These are phyloP conservation scores for Aramus guarauna DNA, from an alignment of 2,113 vertebrate genomes.

Conservation along the genomic window DNA sequence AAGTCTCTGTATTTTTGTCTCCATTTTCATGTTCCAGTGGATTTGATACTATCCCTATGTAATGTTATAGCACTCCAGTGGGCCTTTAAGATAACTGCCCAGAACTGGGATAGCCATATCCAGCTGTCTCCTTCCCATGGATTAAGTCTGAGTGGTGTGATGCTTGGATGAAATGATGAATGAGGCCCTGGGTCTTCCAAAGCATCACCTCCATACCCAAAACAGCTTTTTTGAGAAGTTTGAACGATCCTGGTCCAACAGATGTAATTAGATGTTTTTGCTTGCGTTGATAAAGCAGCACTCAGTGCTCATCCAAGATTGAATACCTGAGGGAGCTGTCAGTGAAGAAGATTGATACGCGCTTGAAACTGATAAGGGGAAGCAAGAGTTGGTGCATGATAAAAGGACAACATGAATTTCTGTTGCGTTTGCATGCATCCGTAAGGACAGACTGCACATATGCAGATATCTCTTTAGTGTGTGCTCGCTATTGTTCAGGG, in stretches of 20 bases:
- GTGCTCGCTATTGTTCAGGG: background rate
- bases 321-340: background rate
- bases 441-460: background rate
- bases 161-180: background rate
- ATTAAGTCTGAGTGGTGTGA: accelerated
- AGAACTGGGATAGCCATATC: background rate
- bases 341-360: background rate
- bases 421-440: background rate
- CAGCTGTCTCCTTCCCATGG: background rate
- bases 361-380: background rate
- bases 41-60: background rate
- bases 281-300: background rate
- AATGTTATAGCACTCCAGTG: background rate
- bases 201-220: accelerated
- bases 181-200: background rate
- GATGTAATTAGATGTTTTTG: background rate
- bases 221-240: background rate
- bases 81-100: background rate
- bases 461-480: too few relatives aligned
- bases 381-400: background rate
- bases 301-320: background rate
- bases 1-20: accelerated
- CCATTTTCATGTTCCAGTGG: background rate
- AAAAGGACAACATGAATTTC: background rate
- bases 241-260: background rate